These are phyloP conservation scores for Sphaeramia orbicularis DNA, from an alignment of 2,797 vertebrate genomes.

Conservation along the genomic window DNA sequence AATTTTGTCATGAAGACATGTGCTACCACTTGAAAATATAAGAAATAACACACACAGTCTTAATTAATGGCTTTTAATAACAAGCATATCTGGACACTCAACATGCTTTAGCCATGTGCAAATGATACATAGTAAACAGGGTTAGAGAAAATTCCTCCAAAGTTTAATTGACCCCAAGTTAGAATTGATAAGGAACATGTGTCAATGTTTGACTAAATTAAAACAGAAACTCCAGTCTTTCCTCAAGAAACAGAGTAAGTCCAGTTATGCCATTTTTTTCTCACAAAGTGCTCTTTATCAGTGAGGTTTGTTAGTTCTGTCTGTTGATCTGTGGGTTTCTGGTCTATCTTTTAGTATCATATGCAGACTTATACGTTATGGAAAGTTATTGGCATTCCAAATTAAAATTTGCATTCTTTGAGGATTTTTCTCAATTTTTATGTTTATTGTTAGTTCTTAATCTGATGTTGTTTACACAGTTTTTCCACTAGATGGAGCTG, in stretches of 20 bases:
- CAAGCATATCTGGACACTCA: constrained; percentile 38
- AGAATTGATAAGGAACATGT: constrained; percentile 23
- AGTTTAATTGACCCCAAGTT: constrained; percentile 34
- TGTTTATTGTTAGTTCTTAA: neutral
- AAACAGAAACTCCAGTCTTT: constrained; percentile 69
- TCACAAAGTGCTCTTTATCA: constrained; percentile 61
- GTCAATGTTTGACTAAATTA: constrained; percentile 30
- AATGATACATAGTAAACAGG: constrained; percentile 71
- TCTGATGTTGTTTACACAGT: neutral
- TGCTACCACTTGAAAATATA: constrained; percentile 17
- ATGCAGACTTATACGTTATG: constrained; percentile 6
- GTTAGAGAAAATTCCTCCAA: constrained; percentile 28
- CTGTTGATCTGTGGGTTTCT: neutral
- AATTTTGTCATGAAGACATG: neutral
- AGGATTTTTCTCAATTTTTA: constrained; percentile 1
- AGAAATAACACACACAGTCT: constrained; percentile 35
- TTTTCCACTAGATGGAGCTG: constrained; percentile 71
- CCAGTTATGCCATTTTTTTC: constrained; percentile 54
- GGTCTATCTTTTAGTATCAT: constrained; percentile 16
- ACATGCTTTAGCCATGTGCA: constrained; percentile 69
- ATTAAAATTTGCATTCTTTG: constrained; percentile 18
- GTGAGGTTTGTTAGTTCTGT: constrained; percentile 21
- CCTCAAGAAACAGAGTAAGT: constrained; percentile 42
- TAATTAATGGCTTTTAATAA: constrained; percentile 61
- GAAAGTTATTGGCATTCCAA: constrained; percentile 6